A percentile compares a stretch with the other conserved stretches of the same genome.
Conservation (phyloP, 2,797 vertebrate species). For the Peromyscus eremicus region DNA sequence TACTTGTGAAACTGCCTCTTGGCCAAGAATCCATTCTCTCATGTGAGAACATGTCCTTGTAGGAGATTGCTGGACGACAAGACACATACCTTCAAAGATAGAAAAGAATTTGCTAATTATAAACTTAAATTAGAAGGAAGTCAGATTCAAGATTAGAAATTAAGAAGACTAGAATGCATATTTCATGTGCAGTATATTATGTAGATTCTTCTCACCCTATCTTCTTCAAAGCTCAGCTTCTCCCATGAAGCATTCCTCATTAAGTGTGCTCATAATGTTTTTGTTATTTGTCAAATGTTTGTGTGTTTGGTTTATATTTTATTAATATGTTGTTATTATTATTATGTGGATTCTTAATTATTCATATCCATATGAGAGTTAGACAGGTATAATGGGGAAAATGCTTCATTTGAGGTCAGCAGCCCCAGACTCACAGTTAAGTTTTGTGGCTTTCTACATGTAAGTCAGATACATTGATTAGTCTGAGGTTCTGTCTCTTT, state of each 20-base stretch:
- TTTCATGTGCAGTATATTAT: background rate
- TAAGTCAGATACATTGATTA: background rate
- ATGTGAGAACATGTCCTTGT: background rate
- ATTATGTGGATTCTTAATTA: conserved; percentile 46
- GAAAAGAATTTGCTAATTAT: conserved; percentile 30
- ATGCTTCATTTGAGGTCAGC: background rate
- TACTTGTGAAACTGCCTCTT: background rate
- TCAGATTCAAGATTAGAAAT: background rate
- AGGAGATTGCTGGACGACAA: background rate
- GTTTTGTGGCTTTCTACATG: background rate
- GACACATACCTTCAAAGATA: background rate
- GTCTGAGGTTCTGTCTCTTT: background rate
- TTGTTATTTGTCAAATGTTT: conserved; percentile 24
- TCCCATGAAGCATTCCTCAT: conserved; percentile 1
- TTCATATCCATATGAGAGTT: conserved; percentile 48
- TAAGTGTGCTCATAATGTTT: background rate
- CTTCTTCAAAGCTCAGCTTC: background rate
- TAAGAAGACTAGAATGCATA: background rate
- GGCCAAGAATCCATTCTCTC: background rate
- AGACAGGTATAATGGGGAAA: background rate
- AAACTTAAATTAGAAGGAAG: conserved; percentile 44
- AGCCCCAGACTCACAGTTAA: background rate
- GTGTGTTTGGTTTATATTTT: conserved; percentile 28
- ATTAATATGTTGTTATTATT: conserved; percentile 40
- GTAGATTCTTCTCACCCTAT: background rate